These are phyloP conservation scores for Sturnus vulgaris DNA, from an alignment of 2,113 vertebrate species.

Conservation along the genomic window DNA sequence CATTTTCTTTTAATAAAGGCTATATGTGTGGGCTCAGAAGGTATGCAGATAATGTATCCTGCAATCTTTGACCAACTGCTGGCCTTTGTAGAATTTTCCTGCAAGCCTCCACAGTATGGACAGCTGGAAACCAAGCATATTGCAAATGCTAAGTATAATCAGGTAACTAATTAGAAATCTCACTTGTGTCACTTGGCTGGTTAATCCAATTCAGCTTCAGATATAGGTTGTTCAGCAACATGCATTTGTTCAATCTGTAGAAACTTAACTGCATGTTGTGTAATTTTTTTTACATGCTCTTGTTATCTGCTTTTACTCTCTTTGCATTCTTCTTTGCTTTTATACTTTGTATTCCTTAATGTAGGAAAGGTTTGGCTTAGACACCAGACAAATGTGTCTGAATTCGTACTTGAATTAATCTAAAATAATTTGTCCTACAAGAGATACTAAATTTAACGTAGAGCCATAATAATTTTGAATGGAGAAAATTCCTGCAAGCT, in stretches of 20 bases:
- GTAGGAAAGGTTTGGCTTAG: not conserved
- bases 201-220: slow-evolving; percentile 6
- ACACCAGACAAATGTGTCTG: not conserved
- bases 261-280: not conserved
- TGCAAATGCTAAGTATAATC: slow-evolving; percentile 99
- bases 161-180: slow-evolving; percentile 77
- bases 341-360: not conserved
- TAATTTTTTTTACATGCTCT: not conserved
- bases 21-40: slow-evolving; percentile 95
- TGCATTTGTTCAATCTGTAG: not conserved
- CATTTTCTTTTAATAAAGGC: slow-evolving; percentile 74
- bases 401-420: slow-evolving; percentile 12
- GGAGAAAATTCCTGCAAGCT: slow-evolving; percentile 32
- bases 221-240: not conserved
- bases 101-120: slow-evolving; percentile 96
- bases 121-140: slow-evolving; percentile 97
- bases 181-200: slow-evolving; percentile 13
- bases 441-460: slow-evolving; percentile 51
- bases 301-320: not conserved
- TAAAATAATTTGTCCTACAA: not conserved
- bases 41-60: slow-evolving; percentile 99
- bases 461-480: not conserved
- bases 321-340: not conserved
- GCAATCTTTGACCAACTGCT: slow-evolving; percentile 96
- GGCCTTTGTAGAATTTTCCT: slow-evolving; percentile 97